These are phyloP conservation scores for Diacarnus erythraeanus DNA, from an alignment of 37 sponge, comb jelly and placozoan genomes.

Conservation along the genomic window DNA sequence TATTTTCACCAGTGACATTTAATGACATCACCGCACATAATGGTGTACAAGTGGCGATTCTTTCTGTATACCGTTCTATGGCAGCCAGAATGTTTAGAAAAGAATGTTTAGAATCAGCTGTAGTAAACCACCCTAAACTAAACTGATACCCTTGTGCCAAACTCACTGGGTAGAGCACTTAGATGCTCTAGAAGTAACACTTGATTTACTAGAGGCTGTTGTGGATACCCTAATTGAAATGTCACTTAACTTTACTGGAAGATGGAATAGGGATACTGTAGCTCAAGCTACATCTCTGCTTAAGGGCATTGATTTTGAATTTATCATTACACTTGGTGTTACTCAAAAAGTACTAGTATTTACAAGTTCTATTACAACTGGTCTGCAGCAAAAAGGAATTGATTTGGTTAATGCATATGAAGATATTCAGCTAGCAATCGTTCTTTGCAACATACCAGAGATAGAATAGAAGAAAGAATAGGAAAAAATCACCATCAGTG, in stretches of 20 bases:
- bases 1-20: no score
- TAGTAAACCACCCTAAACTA: neutral
- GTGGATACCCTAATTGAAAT: neutral
- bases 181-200: neutral
- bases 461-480: neutral
- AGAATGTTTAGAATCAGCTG: neutral
- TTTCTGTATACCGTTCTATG: no score
- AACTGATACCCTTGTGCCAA: neutral
- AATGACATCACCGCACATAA: no score
- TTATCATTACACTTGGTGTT: neutral
- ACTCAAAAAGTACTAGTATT: neutral
- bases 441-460: neutral
- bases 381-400: neutral
- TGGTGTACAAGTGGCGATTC: no score
- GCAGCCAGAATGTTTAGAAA: no score
- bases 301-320: neutral
- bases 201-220: neutral
- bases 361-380: neutral
- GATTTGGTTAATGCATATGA: neutral
- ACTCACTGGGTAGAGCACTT: neutral
- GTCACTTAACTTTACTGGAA: neutral
- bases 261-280: neutral
- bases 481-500: no score
- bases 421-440: neutral
- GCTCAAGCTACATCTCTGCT: neutral